Percentiles rank a stretch among this genome's conserved stretches.
Evolutionary conservation across 2,888 invertebrate species (phyloP).

Genomic region (Scaptomyza parva): DNA sequence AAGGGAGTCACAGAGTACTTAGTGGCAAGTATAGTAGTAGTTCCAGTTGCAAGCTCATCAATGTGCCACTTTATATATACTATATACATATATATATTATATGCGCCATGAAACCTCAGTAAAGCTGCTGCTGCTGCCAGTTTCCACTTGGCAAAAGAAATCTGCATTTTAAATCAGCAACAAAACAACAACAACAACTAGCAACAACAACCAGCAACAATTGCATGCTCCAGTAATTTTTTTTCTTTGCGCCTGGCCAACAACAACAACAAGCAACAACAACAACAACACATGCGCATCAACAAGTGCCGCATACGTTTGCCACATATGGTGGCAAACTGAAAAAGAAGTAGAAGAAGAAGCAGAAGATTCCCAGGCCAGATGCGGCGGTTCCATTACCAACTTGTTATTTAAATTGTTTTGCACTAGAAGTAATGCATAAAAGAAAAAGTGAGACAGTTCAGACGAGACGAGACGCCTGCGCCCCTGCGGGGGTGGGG

Average conservation of each 20-base stretch:
- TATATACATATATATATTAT: conserved; percentile 13
- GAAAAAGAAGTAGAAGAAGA: conserved; percentile 10
- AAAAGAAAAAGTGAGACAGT: background rate
- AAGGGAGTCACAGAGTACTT: conserved; percentile 7
- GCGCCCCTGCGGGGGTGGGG: conserved; percentile 23
- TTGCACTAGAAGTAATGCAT: conserved; percentile 56
- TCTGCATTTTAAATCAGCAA: conserved; percentile 72
- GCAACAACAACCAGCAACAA: conserved; percentile 47
- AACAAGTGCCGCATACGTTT: conserved; percentile 50
- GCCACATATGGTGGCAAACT: conserved; percentile 50
- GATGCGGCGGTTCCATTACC: conserved; percentile 70
- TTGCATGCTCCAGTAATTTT: conserved; percentile 71
- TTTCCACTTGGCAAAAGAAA: conserved; percentile 58
- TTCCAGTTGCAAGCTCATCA: conserved; percentile 48
- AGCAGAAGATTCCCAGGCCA: conserved; percentile 59
- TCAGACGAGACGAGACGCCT: background rate
- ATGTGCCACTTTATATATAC: conserved; percentile 50
- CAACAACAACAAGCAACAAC: conserved; percentile 26
- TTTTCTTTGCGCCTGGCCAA: conserved; percentile 20
- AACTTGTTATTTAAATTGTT: conserved; percentile 72
- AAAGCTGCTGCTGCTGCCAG: conserved; percentile 27
- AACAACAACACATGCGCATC: conserved; percentile 15
- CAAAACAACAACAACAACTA: conserved; percentile 32
- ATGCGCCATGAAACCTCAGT: conserved; percentile 52
- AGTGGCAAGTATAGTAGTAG: conserved; percentile 19